phyloP scores from a whole-genome alignment of 2,888 invertebrate species.

The Lasioglossum malachurum region DNA sequence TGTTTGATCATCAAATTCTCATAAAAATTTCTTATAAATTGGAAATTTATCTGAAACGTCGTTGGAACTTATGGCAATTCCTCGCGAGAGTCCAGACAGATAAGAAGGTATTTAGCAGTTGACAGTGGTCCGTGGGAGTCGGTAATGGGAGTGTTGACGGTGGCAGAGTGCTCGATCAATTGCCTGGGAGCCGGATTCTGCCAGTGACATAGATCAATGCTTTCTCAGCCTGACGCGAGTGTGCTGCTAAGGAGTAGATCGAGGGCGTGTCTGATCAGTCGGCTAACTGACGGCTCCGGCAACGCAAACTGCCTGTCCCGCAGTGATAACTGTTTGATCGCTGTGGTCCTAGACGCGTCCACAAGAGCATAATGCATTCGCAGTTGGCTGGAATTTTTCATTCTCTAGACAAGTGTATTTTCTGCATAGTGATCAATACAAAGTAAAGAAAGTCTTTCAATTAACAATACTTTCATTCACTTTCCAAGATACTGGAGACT shows the following conservation, averaged over 20 bases:
- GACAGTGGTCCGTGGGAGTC: slow-evolving; percentile 41
- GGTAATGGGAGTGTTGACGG: slow-evolving; percentile 27
- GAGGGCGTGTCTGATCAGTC: neutral
- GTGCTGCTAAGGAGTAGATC: slow-evolving; percentile 8
- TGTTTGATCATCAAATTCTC: no score
- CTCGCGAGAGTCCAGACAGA: neutral
- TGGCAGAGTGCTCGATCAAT: slow-evolving; percentile 23
- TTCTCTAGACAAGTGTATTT: no score
- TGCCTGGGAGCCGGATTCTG: slow-evolving; percentile 59
- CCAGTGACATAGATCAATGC: slow-evolving; percentile 69
- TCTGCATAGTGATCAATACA: no score
- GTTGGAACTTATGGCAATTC: no score
- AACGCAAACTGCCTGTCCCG: neutral
- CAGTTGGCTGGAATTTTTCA: no score
- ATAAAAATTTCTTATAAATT: no score
- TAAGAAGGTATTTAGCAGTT: slow-evolving; percentile 57
- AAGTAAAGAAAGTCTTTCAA: no score
- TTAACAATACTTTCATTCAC: no score
- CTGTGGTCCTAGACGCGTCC: neutral
- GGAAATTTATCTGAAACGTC: no score
- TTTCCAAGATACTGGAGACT: no score
- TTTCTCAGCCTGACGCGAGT: slow-evolving; percentile 15
- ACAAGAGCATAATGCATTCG: no score
- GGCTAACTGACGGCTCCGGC: neutral
- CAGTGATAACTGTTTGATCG: neutral